Evolutionary conservation across 1,140 invertebrate genomes (phyloP), one percentile per base, ranked within the genome.

Genomic region (Goniozus legneri): DNA sequence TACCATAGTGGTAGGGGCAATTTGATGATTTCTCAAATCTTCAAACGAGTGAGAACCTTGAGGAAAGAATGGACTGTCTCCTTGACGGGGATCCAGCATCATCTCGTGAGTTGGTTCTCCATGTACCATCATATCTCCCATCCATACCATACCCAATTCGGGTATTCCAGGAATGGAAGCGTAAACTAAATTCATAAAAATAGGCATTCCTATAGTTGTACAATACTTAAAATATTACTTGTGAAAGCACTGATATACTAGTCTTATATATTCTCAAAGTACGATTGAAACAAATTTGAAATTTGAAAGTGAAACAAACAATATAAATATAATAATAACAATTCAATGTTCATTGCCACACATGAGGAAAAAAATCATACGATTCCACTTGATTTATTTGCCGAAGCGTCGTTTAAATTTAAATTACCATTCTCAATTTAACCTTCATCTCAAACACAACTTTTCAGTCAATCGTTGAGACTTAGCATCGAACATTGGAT

Each of bases 111-210:
- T 67, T n/a, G 78, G 71, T 52, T 81, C 80, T 46, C 74, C 75
- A 37, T 77, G 76, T 44, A 80, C 68, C 65, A 81, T 75, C 71
- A 79, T 76, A 47, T 82, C 80, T n/a, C 82, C 82, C 80, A 85
- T 85, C 84, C 84, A 86, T 58, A 86, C 82, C 80, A 86, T 83
- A 56, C 83, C 82, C 68, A 86, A 68, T 59, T 86, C 84, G 15
- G 81, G 69, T 58, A 80, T 76, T 49, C 77, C 77, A 57, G 79
- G 76, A 73, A 81, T 80, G 68, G 80, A 52, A 35, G 71, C 64
- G 54, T 71, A 75, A 50, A 75, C 71, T 65, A 68, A 64, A 76
- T 76, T 73, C 67, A 72, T 62, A 61, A 42, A 69, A 62, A 62
- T 44, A 65, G 56, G 51, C 52, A 59, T 62, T 56, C 50, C 57